Percentiles rank a stretch among this genome's conserved stretches.
Conservation (phyloP, 2,888 invertebrate genomes). For the Spodoptera exigua region DNA sequence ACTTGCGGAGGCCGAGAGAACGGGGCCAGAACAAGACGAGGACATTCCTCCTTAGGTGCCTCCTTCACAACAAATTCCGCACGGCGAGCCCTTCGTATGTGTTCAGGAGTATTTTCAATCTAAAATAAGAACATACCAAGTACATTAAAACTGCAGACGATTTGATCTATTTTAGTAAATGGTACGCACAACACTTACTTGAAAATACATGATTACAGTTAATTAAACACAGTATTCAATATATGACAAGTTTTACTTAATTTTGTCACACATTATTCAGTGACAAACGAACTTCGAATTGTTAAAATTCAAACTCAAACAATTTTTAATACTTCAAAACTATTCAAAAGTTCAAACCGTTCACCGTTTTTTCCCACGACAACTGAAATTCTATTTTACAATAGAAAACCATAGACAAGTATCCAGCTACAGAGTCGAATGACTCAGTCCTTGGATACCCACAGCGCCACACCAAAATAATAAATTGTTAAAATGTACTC, state of each 20-base stretch:
- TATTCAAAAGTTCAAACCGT: no score
- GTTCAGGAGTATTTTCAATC: constrained; percentile 87
- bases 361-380: constrained; percentile 33
- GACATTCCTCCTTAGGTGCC: constrained; percentile 81
- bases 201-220: constrained; percentile 50
- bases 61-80: constrained; percentile 69
- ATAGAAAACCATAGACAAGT: constrained; percentile 6
- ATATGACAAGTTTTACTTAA: constrained; percentile 18
- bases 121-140: constrained; percentile 57
- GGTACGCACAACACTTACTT: constrained; percentile 39
- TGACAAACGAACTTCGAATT: constrained; percentile 50
- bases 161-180: no score
- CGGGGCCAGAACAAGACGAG: constrained; percentile 90
- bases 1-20: constrained; percentile 91
- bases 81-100: constrained; percentile 75
- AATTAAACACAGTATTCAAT: constrained; percentile 9
- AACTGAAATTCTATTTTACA: neutral
- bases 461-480: no score
- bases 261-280: constrained; percentile 18
- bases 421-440: constrained; percentile 14
- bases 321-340: constrained; percentile 46
- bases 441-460: neutral
- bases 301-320: constrained; percentile 43
- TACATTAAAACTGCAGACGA: no score
- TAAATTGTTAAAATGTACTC: no score